These are phyloP conservation scores for Gryllus bimaculatus DNA, from an alignment of 1,140 invertebrate species.

Conservation along the genomic window DNA sequence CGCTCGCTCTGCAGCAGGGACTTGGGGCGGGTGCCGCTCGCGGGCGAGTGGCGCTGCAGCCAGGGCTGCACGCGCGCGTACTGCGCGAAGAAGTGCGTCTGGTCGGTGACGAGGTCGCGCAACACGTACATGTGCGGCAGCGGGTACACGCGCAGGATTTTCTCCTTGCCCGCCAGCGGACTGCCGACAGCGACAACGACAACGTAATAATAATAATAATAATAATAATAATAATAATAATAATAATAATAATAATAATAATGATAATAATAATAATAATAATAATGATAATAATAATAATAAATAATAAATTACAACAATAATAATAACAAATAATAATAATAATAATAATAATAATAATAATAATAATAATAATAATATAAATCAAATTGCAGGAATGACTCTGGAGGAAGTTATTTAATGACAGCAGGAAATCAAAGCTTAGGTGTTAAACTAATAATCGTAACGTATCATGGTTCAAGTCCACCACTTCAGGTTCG, in stretches of 20 bases:
- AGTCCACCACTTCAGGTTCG: too few relatives aligned
- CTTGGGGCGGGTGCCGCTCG: background rate
- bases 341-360: background rate
- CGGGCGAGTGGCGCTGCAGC: slow-evolving; percentile 49
- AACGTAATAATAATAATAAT: background rate
- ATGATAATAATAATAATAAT: too few relatives aligned
- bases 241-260: background rate
- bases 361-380: too few relatives aligned
- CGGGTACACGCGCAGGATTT: slow-evolving; percentile 54
- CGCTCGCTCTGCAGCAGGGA: slow-evolving; percentile 6
- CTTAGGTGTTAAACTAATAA: too few relatives aligned
- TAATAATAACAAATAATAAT: background rate
- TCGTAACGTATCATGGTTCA: too few relatives aligned
- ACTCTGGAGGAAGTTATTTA: too few relatives aligned
- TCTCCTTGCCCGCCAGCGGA: slow-evolving; percentile 24
- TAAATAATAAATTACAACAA: too few relatives aligned
- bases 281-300: background rate
- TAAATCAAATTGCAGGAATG: too few relatives aligned
- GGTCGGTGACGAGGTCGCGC: slow-evolving; percentile 81
- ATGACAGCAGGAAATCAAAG: too few relatives aligned
- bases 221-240: background rate
- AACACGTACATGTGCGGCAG: slow-evolving; percentile 88
- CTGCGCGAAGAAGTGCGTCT: slow-evolving; percentile 78
- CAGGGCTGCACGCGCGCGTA: slow-evolving; percentile 80
- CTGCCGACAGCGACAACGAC: background rate